These are phyloP conservation scores for Brassicogethes aeneus DNA, from an alignment of 2,888 invertebrate species.

Conservation along the genomic window DNA sequence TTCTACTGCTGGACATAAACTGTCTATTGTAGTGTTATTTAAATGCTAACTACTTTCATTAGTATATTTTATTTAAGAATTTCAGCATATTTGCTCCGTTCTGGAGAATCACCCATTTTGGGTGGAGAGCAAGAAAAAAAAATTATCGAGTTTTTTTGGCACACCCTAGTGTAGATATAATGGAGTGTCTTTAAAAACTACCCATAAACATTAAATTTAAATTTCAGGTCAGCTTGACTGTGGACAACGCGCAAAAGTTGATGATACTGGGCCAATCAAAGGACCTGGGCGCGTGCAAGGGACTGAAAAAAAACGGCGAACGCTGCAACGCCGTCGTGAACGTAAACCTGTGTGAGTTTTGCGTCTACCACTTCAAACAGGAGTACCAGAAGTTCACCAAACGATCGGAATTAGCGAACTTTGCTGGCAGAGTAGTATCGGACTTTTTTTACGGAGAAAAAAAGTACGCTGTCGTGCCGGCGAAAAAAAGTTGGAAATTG, in stretches of 20 bases:
- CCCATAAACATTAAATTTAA: too few relatives aligned
- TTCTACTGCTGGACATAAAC: too few relatives aligned
- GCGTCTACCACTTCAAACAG: constrained; percentile 80
- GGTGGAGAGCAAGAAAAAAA: too few relatives aligned
- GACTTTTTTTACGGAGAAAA: constrained; percentile 76
- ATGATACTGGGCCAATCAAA: constrained; percentile 83
- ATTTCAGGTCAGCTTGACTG: constrained; percentile 62
- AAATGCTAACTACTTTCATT: too few relatives aligned
- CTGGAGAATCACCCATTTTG: too few relatives aligned
- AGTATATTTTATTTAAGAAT: too few relatives aligned
- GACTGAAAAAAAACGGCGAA: constrained; percentile 71
- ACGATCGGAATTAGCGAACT: constrained; percentile 66
- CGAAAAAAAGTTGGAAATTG: constrained; percentile 55
- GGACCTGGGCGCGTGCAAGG: constrained; percentile 73
- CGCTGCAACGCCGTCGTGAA: constrained; percentile 70
- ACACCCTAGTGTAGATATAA: too few relatives aligned
- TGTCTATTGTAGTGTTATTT: too few relatives aligned
- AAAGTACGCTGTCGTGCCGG: constrained; percentile 58
- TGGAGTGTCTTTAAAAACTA: too few relatives aligned
- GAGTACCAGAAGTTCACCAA: constrained; percentile 75
- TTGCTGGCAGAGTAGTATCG: constrained; percentile 51
- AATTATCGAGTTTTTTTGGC: too few relatives aligned
- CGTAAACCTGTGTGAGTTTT: constrained; percentile 67
- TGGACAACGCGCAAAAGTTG: constrained; percentile 68
- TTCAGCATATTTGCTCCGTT: too few relatives aligned